These are phyloP conservation scores for Pseudorhombus dupliciocellatus DNA, from an alignment of 2,113 vertebrate species.

Conservation along the genomic window DNA sequence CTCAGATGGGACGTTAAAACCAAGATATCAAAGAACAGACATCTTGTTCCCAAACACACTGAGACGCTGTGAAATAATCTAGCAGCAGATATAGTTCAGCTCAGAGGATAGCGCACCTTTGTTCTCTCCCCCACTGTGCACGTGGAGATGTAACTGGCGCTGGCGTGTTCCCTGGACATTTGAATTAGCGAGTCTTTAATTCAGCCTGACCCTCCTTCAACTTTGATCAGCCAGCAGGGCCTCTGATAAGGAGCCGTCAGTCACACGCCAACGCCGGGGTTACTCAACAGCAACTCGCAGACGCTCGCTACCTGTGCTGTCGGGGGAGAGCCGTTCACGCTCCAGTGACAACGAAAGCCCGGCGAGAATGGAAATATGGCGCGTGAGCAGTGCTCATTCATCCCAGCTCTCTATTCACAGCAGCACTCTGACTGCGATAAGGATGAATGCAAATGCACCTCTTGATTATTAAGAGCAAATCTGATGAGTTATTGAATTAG, in stretches of 20 bases:
- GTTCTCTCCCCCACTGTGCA: constrained; percentile 21
- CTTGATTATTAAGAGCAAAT: constrained; percentile 39
- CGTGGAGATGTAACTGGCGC: constrained; percentile 50
- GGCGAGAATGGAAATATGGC: constrained; percentile 43
- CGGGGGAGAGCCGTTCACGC: constrained; percentile 48
- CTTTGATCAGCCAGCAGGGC: constrained; percentile 72
- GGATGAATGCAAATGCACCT: constrained; percentile 42
- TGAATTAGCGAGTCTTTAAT: constrained; percentile 84
- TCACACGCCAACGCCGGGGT: constrained; percentile 63
- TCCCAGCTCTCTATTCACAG: constrained; percentile 33
- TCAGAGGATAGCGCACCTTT: constrained; percentile 38
- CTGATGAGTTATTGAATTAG: constrained; percentile 21
- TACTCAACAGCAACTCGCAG: constrained; percentile 57
- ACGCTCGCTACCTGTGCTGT: constrained; percentile 52
- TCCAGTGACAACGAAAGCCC: constrained; percentile 65
- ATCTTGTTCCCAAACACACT: constrained; percentile 23
- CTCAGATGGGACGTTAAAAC: constrained; percentile 7
- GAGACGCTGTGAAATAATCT: constrained; percentile 14
- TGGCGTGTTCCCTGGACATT: constrained; percentile 76
- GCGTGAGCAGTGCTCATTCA: constrained; percentile 44
- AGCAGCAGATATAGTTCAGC: constrained; percentile 51
- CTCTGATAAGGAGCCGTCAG: constrained; percentile 79
- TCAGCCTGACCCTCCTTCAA: constrained; percentile 80
- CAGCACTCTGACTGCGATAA: constrained; percentile 6
- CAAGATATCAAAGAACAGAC: constrained; percentile 12